Evolutionary conservation across 1,140 invertebrate species (phyloP), one percentile per base, ranked within the genome.

Genomic region (Bradynema listronoti): DNA sequence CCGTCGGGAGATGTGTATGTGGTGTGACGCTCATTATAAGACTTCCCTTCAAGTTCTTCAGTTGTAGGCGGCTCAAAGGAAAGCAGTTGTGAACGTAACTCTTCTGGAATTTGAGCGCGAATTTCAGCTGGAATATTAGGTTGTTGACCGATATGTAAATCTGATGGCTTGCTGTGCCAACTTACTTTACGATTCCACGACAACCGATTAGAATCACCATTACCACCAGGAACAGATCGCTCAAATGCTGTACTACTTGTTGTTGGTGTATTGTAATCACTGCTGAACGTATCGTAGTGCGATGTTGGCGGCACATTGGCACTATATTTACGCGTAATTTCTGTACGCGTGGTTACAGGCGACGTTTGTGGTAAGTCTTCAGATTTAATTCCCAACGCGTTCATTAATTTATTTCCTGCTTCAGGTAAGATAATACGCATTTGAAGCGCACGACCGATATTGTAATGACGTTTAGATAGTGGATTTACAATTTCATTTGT

Each of bases 401-500:
- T 63, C 47, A 73, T 47, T 4, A 77, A 29, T 7, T 59, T 16
- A 22, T 68, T 60, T 9, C 60, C 71, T n/a, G 72, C 51, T 16
- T 73, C 66, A 30, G 59, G 27, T 16, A 64, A 24, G 49, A 77
- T 50, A n/a, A 78, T 39, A 7, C 68, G 65, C 74, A 77, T 77
- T 58, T 77, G 72, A 19, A 76, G 63, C 7, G 76, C 76, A 30
- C 65, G 56, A 19, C 66, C 61, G 7, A 77, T 41, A 1, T 75
- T 68, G 49, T 75, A 78, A 19, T 72, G 61, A 4, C 73, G 46
- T 0, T 63, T 65, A 24, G 65, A 62, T 14, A 54, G 39, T 9
- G 74, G 73, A 43, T 77, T 58, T 14, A 77, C 62, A 27, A 77
- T 60, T 39, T 77, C 65, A 41, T 68, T 60, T 22, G 58, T 75